Evolutionary conservation across 2,888 invertebrate genomes (phyloP), one percentile per base, ranked within the genome.

Genomic region (Drosophila neutralis): DNA sequence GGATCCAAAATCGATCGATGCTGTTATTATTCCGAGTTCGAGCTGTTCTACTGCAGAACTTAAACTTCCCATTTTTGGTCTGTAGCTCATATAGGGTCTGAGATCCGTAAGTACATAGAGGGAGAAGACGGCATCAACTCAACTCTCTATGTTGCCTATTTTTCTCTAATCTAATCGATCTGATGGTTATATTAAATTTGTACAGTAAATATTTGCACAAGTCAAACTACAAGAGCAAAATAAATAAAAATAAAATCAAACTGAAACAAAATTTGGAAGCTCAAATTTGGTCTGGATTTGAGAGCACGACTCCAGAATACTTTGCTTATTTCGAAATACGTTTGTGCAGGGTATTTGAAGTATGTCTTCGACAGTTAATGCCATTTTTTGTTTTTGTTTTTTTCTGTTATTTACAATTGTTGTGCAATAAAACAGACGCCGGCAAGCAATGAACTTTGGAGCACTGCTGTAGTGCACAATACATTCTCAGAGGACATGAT

Each of bases 401-500:
- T 13, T n/a, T 10, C 31, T 31, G 31, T 31, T 61, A 66, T 54
- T 66, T 71, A 73, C 63, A 59, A 57, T 69, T 71, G 68, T 64
- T 57, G 53, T 49, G 36, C 33, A 62, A 64, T 73, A 65, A 78
- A 72, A 56, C 13, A n/a, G 21, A 31, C 10, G 49, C 42, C 45
- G 51, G 11, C 49, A 70, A 38, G 51, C 72, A 81, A 69, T 73
- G 75, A 81, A 82, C 67, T 75, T 73, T 69, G 33, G 42, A 27
- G 33, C 63, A 42, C 36, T 52, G 68, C 13, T 59, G 33, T 58
- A 54, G 65, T 71, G 31, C 24, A 45, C 13, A 45, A 21, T 7
- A 21, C 21, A 45, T 13, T 45, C 6, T 21, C 13, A 7, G 42
- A 45, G 42, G 42, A 13, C 7, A 21, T 45, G 21, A 13, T 13